Evolutionary conservation across 2,888 invertebrate genomes (phyloP).

Genomic region (Sphaerophoria taeniata): DNA sequence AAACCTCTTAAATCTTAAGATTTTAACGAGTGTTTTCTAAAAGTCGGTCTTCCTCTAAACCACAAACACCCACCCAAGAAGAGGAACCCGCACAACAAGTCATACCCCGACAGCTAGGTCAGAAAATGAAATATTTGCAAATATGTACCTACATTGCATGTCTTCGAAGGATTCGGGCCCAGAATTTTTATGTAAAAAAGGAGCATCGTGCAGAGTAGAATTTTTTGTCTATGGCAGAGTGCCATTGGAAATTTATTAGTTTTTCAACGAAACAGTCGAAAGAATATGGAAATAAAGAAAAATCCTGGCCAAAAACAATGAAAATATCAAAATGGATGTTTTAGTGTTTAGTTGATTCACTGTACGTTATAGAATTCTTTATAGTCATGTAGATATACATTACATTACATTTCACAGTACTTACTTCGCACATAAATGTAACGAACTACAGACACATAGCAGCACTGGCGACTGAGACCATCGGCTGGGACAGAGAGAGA

Average conservation of each 20-base stretch:
- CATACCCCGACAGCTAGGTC: constrained; percentile 4
- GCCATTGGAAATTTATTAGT: constrained; percentile 32
- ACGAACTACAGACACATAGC: no score
- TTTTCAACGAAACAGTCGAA: constrained; percentile 20
- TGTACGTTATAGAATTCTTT: no score
- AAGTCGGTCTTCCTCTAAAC: not conserved
- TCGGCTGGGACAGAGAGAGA: no score
- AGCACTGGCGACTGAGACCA: no score
- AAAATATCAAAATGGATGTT: not conserved
- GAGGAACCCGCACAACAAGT: constrained; percentile 29
- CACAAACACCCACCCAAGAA: not conserved
- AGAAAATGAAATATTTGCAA: constrained; percentile 27
- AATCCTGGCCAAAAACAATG: constrained; percentile 29
- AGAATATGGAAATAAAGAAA: constrained; percentile 12
- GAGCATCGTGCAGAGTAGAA: not conserved
- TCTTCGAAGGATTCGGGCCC: not conserved
- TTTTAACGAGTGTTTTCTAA: not conserved
- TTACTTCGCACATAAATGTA: no score
- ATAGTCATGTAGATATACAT: no score
- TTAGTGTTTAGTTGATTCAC: no score
- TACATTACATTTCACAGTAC: no score
- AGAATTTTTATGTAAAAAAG: not conserved
- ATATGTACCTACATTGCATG: constrained; percentile 15
- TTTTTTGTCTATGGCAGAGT: constrained; percentile 22
- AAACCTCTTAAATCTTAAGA: not conserved